Percentiles rank a stretch among this genome's conserved stretches.
These are phyloP conservation scores for Lithobates pipiens DNA, from an alignment of 2,797 vertebrate genomes.

Conservation along the genomic window DNA sequence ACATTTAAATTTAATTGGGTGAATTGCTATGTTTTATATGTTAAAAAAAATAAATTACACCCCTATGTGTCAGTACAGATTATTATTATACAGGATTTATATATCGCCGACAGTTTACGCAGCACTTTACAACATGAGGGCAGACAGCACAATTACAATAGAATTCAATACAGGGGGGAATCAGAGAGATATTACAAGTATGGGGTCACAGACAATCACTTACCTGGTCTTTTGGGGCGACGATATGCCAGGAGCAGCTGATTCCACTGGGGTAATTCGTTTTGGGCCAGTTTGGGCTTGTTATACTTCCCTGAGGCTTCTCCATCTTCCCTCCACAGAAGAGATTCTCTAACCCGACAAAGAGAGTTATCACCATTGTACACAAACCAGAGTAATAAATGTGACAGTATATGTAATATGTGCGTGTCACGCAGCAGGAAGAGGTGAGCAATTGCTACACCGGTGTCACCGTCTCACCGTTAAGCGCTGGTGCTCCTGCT, in stretches of 20 bases:
- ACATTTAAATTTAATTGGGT: no score
- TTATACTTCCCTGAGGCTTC: constrained; percentile 87
- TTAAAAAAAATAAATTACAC: no score
- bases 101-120: no score
- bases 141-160: no score
- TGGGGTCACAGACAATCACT: neutral
- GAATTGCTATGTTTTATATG: no score
- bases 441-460: neutral
- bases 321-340: constrained; percentile 88
- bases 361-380: neutral
- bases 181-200: no score
- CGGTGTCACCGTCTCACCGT: constrained; percentile 74
- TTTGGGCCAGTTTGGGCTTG: constrained; percentile 90
- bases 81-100: no score
- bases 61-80: no score
- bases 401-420: neutral
- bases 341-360: constrained; percentile 76
- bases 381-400: neutral
- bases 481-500: constrained; percentile 75
- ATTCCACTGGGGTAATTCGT: constrained; percentile 87
- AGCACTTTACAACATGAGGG: no score
- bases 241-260: constrained; percentile 92
- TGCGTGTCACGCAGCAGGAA: constrained; percentile 1
- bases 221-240: constrained; percentile 85
- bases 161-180: no score